These are phyloP conservation scores for Glossophaga mutica DNA, from an alignment of 2,797 vertebrate genomes.

Conservation along the genomic window DNA sequence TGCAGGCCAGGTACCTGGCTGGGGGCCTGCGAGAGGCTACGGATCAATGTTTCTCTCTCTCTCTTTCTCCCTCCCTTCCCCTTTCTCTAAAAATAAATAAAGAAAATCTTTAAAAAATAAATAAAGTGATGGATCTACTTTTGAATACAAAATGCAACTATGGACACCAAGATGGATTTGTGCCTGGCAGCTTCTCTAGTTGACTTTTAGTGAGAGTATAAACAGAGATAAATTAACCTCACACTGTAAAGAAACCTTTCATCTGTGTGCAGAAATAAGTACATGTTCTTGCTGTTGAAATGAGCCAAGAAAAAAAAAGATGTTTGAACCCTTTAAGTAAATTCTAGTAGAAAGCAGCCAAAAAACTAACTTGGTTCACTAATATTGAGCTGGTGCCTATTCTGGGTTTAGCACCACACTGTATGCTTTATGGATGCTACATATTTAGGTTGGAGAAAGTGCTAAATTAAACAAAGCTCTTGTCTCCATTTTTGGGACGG, in stretches of 20 bases:
- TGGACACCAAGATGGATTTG: neutral
- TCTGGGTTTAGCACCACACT: neutral
- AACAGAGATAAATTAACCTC: neutral
- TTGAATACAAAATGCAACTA: neutral
- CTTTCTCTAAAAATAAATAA: neutral
- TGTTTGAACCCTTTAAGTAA: neutral
- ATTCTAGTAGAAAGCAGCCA: neutral
- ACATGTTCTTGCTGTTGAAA: constrained; percentile 1
- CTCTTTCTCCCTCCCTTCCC: neutral
- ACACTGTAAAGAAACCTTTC: neutral
- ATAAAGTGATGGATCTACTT: neutral
- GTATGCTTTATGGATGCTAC: neutral
- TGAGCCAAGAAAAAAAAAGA: neutral
- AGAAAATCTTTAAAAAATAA: neutral
- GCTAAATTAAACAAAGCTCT: neutral
- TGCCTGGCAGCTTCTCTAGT: neutral
- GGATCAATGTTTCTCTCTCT: neutral
- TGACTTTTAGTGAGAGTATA: neutral
- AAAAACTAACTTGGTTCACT: constrained; percentile 12
- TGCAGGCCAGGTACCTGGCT: neutral
- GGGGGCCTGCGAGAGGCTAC: neutral
- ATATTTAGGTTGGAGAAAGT: neutral
- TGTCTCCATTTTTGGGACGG: neutral
- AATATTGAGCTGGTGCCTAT: neutral
- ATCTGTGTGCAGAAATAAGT: neutral